Evolutionary conservation across 2,113 vertebrate genomes (phyloP).

Genomic region (Hemicordylus capensis): DNA sequence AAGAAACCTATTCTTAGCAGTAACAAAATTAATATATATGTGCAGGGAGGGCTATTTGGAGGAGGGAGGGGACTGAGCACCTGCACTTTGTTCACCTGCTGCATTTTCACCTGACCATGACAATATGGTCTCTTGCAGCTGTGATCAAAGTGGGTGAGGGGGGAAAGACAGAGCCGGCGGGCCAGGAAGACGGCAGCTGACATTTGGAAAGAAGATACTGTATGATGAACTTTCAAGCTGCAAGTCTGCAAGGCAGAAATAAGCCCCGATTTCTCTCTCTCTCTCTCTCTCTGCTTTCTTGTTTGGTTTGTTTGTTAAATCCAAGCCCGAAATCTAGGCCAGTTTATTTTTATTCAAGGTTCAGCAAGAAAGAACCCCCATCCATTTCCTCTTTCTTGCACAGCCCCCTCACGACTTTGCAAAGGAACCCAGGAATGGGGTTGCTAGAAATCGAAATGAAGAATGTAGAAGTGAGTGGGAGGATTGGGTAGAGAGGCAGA

Average conservation of each 20-base stretch:
- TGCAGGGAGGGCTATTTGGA: background rate
- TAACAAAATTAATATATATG: no score
- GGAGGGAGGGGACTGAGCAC: background rate
- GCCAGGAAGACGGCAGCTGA: background rate
- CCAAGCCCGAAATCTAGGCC: slow-evolving; percentile 16
- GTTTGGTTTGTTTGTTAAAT: slow-evolving; percentile 1
- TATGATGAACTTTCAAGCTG: slow-evolving; percentile 2
- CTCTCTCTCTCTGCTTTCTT: background rate
- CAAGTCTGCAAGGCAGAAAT: slow-evolving; percentile 10
- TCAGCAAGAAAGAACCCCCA: background rate
- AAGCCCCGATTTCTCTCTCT: background rate
- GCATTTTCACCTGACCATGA: background rate
- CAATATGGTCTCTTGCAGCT: background rate
- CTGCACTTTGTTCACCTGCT: background rate
- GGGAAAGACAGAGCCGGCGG: background rate
- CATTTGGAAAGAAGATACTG: slow-evolving; percentile 8
- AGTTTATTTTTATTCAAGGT: background rate
- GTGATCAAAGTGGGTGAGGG: background rate
- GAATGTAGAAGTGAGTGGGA: background rate
- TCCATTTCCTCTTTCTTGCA: no score
- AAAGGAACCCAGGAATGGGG: background rate
- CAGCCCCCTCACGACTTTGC: background rate
- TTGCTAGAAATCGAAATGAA: background rate
- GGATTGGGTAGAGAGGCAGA: no score
- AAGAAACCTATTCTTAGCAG: no score